phyloP scores from a whole-genome alignment of 2,113 vertebrate genomes.

The Talpa occidentalis region DNA sequence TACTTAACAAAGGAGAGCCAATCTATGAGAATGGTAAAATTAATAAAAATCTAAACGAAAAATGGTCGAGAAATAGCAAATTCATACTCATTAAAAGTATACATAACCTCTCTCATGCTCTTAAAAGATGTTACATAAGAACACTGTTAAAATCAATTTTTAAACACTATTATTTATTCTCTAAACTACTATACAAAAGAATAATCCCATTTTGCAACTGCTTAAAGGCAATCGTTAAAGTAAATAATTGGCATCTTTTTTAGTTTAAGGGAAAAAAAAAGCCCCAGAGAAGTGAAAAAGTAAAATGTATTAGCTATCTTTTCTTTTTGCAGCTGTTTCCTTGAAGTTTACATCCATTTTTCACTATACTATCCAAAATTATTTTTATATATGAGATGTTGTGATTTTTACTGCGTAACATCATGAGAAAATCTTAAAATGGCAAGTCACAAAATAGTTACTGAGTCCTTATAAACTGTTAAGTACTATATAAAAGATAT shows the following conservation, averaged over 20 bases:
- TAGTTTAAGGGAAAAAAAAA: not conserved
- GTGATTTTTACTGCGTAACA: not conserved
- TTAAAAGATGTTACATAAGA: not conserved
- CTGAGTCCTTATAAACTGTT: not conserved
- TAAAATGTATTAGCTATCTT: not conserved
- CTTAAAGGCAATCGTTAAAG: slow-evolving; percentile 29
- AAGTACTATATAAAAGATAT: not conserved
- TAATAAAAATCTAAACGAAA: not conserved
- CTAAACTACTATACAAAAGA: not conserved
- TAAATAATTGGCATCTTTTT: not conserved
- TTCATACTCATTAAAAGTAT: not conserved
- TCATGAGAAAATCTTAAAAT: slow-evolving; percentile 27
- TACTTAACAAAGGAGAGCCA: not conserved
- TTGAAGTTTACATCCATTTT: not conserved
- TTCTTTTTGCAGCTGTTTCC: not conserved
- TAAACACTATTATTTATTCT: slow-evolving; percentile 29
- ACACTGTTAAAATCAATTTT: not conserved
- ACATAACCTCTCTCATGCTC: not conserved
- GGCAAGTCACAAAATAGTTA: slow-evolving; percentile 3
- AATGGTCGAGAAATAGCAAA: slow-evolving; percentile 8
- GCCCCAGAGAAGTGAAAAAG: not conserved
- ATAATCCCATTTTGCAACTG: not conserved
- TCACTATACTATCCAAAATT: not conserved
- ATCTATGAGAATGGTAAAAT: not conserved
- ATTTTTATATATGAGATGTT: not conserved